These are phyloP conservation scores for Brachirus orientalis DNA, from an alignment of 2,113 vertebrate genomes.

Conservation along the genomic window DNA sequence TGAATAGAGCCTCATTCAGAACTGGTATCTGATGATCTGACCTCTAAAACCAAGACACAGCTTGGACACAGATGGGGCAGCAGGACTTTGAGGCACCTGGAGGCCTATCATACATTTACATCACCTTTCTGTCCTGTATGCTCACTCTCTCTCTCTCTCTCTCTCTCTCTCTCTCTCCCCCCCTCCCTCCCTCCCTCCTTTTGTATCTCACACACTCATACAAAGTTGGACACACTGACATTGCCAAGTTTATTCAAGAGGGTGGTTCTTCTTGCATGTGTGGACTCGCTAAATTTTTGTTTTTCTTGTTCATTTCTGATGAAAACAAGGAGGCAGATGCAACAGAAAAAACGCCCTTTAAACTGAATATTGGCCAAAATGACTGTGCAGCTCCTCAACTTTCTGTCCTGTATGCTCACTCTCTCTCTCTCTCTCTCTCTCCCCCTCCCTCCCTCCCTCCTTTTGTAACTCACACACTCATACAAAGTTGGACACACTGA, in stretches of 20 bases:
- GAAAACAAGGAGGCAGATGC: not conserved
- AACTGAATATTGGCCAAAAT: not conserved
- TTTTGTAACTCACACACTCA: not conserved
- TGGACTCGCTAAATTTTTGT: no score
- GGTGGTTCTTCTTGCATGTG: conserved; percentile 4
- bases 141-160: conserved; percentile 12
- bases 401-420: conserved; percentile 22
- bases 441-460: no score
- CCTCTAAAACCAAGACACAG: conserved; percentile 14
- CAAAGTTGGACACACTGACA: conserved; percentile 15
- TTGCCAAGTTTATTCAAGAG: conserved; percentile 13
- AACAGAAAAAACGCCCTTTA: not conserved
- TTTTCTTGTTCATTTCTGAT: no score
- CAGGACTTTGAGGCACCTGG: conserved; percentile 29
- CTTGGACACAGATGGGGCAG: conserved; percentile 24
- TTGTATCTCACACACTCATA: not conserved
- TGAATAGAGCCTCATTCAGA: conserved; percentile 59
- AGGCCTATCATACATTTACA: conserved; percentile 13
- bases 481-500: conserved; percentile 13
- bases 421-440: not conserved
- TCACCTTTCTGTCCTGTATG: not conserved
- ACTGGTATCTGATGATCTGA: conserved; percentile 49
- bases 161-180: not conserved
- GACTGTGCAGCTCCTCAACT: not conserved
- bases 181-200: no score